These are phyloP conservation scores for Dipodomys stephensi DNA, from an alignment of 2,113 vertebrate species.

Conservation along the genomic window DNA sequence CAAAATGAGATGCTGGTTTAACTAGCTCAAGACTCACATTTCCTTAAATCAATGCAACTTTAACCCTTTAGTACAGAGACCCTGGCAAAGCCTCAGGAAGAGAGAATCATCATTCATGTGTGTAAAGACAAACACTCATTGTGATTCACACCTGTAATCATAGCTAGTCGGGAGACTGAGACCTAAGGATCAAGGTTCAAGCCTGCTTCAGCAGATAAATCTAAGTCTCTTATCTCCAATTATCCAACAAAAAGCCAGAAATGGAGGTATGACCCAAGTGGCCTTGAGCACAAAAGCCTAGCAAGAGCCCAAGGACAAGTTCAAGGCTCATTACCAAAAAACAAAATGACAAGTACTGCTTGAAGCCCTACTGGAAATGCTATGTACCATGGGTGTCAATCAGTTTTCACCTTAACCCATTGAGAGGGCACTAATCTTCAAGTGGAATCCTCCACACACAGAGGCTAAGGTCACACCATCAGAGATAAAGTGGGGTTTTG, in stretches of 20 bases:
- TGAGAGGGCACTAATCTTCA: not conserved
- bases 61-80: not conserved
- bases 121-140: not conserved
- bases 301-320: too few relatives aligned
- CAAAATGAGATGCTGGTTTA: constrained; percentile 60
- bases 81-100: not conserved
- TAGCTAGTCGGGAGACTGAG: too few relatives aligned
- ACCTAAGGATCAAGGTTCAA: too few relatives aligned
- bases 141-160: too few relatives aligned
- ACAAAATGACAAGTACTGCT: too few relatives aligned
- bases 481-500: not conserved
- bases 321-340: too few relatives aligned
- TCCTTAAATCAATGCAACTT: constrained; percentile 8
- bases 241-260: too few relatives aligned
- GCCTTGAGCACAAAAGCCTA: too few relatives aligned
- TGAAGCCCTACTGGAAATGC: not conserved
- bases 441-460: not conserved
- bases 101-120: not conserved
- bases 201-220: too few relatives aligned
- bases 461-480: not conserved
- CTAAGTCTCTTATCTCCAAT: too few relatives aligned
- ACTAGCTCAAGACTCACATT: constrained; percentile 53
- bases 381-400: not conserved
- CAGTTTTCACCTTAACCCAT: too few relatives aligned
- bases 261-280: too few relatives aligned